phyloP scores from a whole-genome alignment of 2,888 invertebrate species.

The Lasioglossum villosulum region DNA sequence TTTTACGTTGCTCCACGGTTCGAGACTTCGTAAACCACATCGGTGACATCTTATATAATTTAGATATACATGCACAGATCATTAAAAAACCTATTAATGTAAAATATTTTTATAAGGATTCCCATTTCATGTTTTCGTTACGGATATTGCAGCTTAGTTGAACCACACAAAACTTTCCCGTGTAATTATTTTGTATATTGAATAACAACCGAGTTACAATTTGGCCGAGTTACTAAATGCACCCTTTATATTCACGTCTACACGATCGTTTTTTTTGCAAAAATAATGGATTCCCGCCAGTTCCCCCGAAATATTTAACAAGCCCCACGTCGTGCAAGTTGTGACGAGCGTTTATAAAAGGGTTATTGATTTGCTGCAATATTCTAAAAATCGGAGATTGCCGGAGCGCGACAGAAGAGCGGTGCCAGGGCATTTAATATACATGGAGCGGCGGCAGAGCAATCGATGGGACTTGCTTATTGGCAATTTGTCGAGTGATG shows the following conservation, averaged over 20 bases:
- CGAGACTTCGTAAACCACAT: too few relatives aligned
- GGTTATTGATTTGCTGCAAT: background rate
- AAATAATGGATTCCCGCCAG: background rate
- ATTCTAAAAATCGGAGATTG: background rate
- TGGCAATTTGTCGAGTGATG: conserved; percentile 64
- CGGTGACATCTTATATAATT: too few relatives aligned
- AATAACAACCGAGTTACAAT: background rate
- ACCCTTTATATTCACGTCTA: background rate
- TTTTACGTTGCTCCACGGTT: too few relatives aligned
- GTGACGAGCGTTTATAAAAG: background rate
- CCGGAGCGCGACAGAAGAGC: background rate
- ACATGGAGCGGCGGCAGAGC: conserved; percentile 33
- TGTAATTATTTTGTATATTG: background rate
- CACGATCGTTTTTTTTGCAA: background rate
- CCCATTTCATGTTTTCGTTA: too few relatives aligned
- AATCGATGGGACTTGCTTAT: conserved; percentile 60
- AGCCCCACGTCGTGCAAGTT: background rate
- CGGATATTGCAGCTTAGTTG: too few relatives aligned
- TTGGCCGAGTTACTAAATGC: too few relatives aligned
- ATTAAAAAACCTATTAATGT: too few relatives aligned
- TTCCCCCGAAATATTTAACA: background rate
- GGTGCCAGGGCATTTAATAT: conserved; percentile 40
- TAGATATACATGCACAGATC: too few relatives aligned
- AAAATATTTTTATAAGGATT: too few relatives aligned
- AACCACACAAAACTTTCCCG: background rate